phyloP scores from a whole-genome alignment of 2,888 invertebrate genomes.

The Stenotaenia linearis region DNA sequence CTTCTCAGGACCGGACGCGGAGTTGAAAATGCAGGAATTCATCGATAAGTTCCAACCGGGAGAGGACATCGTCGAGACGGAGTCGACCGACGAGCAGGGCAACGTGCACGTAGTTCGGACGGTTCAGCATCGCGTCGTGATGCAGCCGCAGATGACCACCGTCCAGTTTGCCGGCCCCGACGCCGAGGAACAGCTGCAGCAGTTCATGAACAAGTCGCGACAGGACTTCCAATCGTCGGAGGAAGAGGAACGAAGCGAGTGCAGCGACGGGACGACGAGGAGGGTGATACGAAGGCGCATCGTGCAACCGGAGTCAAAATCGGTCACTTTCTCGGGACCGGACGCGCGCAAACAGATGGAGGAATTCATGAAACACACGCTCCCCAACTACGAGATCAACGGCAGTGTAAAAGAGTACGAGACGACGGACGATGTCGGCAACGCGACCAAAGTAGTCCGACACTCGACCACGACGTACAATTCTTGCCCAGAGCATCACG shows the following conservation, averaged over 20 bases:
- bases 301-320: constrained; percentile 49
- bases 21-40: constrained; percentile 52
- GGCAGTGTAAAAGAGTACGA: constrained; percentile 30
- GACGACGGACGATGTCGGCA: constrained; percentile 33
- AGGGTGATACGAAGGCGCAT: constrained; percentile 36
- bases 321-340: constrained; percentile 54
- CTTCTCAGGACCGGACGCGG: constrained; percentile 54
- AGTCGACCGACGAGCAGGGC: constrained; percentile 53
- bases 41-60: constrained; percentile 53
- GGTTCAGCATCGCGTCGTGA: constrained; percentile 51
- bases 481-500: constrained; percentile 21
- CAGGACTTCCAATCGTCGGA: constrained; percentile 32
- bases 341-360: constrained; percentile 52
- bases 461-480: constrained; percentile 14
- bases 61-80: constrained; percentile 52
- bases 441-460: constrained; percentile 34
- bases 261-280: constrained; percentile 38
- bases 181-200: constrained; percentile 52
- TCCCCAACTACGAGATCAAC: constrained; percentile 34
- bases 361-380: constrained; percentile 50
- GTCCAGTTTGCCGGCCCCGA: constrained; percentile 54
- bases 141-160: constrained; percentile 53
- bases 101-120: constrained; percentile 54
- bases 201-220: constrained; percentile 46
- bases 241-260: constrained; percentile 38